Percentiles rank a stretch among this genome's conserved stretches.
phyloP scores from a whole-genome alignment of 2,113 vertebrate genomes.

The Nematolebias whitei region DNA sequence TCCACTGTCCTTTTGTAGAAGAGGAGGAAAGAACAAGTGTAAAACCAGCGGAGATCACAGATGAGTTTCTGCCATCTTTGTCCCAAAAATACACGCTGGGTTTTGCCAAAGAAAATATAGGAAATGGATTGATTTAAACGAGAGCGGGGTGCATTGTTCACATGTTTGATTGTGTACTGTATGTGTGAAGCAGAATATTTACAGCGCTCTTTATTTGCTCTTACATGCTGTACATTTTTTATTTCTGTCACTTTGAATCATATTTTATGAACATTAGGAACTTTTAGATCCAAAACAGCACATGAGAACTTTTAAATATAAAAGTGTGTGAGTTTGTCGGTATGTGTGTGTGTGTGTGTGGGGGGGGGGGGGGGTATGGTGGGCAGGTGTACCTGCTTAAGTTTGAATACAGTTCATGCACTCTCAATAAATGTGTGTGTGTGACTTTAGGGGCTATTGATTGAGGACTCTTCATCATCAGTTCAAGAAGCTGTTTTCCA shows the following conservation, averaged over 20 bases:
- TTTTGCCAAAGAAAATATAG: constrained; percentile 6
- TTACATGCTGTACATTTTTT: too few relatives aligned
- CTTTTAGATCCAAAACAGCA: background rate
- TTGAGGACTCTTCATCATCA: constrained; percentile 59
- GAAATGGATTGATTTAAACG: background rate
- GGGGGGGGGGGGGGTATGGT: background rate
- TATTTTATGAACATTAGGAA: background rate
- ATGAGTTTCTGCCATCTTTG: constrained; percentile 33
- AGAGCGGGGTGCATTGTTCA: background rate
- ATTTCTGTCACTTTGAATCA: too few relatives aligned
- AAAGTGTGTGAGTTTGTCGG: background rate
- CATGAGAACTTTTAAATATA: background rate
- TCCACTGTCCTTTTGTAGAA: constrained; percentile 62
- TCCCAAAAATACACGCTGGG: constrained; percentile 7
- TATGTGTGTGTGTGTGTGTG: background rate
- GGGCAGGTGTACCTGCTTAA: too few relatives aligned
- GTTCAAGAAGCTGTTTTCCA: constrained; percentile 77
- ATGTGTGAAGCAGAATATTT: background rate
- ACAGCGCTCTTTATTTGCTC: too few relatives aligned
- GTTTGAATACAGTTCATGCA: constrained; percentile 9
- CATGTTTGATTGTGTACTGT: background rate
- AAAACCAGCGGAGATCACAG: constrained; percentile 38
- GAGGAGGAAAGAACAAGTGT: constrained; percentile 44
- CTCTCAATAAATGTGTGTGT: constrained; percentile 6
- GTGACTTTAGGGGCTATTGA: constrained; percentile 56